Evolutionary conservation across 1,140 invertebrate genomes (phyloP).

Genomic region (Delia radicum): DNA sequence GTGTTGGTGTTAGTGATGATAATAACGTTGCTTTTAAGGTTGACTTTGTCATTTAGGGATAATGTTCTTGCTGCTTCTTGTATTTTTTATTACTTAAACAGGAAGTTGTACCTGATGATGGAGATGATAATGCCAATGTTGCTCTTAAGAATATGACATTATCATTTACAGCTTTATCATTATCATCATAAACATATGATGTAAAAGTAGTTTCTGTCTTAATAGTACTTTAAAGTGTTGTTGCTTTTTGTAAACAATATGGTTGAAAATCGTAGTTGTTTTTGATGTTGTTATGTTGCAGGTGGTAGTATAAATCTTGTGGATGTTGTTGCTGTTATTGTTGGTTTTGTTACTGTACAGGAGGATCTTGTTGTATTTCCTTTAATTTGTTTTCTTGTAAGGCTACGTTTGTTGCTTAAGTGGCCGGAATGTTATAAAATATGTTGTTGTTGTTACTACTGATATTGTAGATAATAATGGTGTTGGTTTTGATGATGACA

Average conservation of each 20-base stretch:
- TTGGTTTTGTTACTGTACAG: not conserved
- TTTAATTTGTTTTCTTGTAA: not conserved
- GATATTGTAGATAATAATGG: conserved; percentile 18
- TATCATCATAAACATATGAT: not conserved
- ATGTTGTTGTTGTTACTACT: not conserved
- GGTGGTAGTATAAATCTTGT: not conserved
- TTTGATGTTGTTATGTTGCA: not conserved
- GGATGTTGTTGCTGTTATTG: not conserved
- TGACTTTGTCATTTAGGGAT: conserved; percentile 19
- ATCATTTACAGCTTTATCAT: not conserved
- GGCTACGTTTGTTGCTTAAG: conserved; percentile 1
- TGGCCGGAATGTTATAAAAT: conserved; percentile 13
- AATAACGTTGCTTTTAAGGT: not conserved
- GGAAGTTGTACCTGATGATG: conserved; percentile 25
- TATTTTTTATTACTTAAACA: not conserved
- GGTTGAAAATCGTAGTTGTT: not conserved
- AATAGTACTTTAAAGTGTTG: conserved; percentile 17
- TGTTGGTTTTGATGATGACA: not conserved
- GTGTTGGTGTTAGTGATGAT: not conserved
- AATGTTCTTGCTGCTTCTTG: conserved; percentile 26
- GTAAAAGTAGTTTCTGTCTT: not conserved
- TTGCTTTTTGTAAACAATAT: not conserved
- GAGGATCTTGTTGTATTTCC: conserved; percentile 6
- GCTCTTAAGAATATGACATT: not conserved
- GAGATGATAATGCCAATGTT: not conserved